Base-by-base conservation (phyloP, 2,888 invertebrate species). In the Macrosiphum euphorbiae region DNA sequence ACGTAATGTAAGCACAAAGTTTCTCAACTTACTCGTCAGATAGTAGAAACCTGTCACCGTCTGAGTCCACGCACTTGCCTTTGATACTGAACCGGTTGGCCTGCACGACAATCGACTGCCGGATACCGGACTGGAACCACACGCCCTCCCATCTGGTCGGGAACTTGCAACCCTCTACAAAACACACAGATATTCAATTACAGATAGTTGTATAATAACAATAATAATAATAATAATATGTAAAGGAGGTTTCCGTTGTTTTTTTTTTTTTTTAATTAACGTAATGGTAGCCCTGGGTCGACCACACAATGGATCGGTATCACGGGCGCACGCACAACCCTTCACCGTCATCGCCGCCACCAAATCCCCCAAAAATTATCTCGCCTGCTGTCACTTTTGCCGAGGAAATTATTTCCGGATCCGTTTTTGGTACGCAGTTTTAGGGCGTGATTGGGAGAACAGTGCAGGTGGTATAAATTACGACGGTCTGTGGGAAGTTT, bases 71-170 rank as follows among this genome's bases (percentile, higher is more conserved):
- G 96, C 98, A 98, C 96, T 97, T 97, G 95, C 98, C 98, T 96
- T 98, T 98, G 96, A 97, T 98, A 96, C 98, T 98, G 95, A 98
- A 97, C 95, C 97, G 97, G 95, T 97, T 97, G 94, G 97, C 97
- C 95, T 98, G 98, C 95, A 98, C 98, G 95, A 97, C 96, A 96
- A 98, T 98, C 92, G 98, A 97, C 96, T 98, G 98, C 95, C 98
- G 97, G 95, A 98, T 98, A 94, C 98, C 98, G 94, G 98, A 98
- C 96, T 98, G 98, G 96, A 98, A 98, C 98, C 98, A 98, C 95
- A 97, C 97, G 95, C 98, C 98, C 96, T 98, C 97, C 98, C 98
- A 98, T 95, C 97, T 97, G 95, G 97, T 96, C 95, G 98, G 98
- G 96, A 98, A 98, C 95, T 97, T 97, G 96, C 98, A 98, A 86